Evolutionary conservation across 2,797 vertebrate species (phyloP).

Genomic region (Odontamblyopus rebecca): DNA sequence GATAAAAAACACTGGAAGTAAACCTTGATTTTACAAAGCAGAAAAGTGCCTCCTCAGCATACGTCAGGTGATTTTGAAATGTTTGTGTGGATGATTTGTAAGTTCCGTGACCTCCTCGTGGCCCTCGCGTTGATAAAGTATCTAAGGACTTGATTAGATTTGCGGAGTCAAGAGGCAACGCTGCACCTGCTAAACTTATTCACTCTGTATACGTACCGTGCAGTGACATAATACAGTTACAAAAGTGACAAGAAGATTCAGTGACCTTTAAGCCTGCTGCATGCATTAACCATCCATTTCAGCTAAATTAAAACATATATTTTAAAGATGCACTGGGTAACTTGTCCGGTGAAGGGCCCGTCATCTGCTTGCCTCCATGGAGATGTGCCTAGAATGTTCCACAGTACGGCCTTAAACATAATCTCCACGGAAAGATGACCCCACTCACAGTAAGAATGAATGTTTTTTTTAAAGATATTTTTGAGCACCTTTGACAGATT

Average conservation of each 20-base stretch:
- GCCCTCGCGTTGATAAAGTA: conserved; percentile 10
- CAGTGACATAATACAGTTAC: conserved; percentile 11
- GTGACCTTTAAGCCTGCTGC: not conserved
- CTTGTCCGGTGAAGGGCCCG: no score
- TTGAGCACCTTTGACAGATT: no score
- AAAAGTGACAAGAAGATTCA: not conserved
- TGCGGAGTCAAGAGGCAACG: conserved; percentile 22
- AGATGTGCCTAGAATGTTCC: no score
- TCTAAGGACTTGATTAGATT: conserved; percentile 42
- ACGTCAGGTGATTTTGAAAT: conserved; percentile 1
- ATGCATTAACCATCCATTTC: not conserved
- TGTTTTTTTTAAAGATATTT: no score
- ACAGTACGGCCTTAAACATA: no score
- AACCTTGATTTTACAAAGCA: conserved; percentile 9
- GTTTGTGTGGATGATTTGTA: not conserved
- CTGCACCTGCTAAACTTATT: conserved; percentile 26
- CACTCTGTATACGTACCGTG: conserved; percentile 1
- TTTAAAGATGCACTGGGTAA: no score
- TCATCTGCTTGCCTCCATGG: no score
- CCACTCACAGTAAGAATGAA: no score
- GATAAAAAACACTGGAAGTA: conserved; percentile 27
- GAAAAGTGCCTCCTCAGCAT: conserved; percentile 11
- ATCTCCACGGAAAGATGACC: no score
- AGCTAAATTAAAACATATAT: not conserved
- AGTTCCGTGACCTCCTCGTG: conserved; percentile 26